Evolutionary conservation across 1,140 invertebrate species (phyloP).

Genomic region (Anoplolepis gracilipes): DNA sequence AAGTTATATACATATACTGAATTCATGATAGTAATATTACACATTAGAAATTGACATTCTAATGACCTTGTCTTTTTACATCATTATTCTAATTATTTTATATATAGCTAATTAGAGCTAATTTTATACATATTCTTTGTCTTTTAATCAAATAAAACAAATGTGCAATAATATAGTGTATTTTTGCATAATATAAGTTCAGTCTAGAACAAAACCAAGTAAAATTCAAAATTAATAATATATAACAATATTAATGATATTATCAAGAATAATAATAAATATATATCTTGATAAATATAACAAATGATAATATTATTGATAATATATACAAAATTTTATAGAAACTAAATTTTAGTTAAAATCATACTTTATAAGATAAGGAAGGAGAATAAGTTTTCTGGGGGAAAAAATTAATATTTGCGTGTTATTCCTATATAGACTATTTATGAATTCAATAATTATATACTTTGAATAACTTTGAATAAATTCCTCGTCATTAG

Average conservation of each 20-base stretch:
- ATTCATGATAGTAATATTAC: conserved; percentile 55
- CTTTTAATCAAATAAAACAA: conserved; percentile 12
- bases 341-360: conserved; percentile 19
- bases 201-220: neutral
- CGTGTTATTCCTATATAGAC: conserved; percentile 5
- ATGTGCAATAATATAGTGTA: conserved; percentile 36
- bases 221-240: neutral
- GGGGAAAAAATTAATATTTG: neutral
- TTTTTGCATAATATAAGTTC: conserved; percentile 23
- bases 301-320: too few relatives aligned
- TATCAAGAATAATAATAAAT: too few relatives aligned
- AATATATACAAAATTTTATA: conserved; percentile 5
- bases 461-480: conserved; percentile 61
- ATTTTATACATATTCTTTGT: neutral
- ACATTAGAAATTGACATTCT: neutral
- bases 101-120: conserved; percentile 24
- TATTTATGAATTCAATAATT: conserved; percentile 53
- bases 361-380: neutral
- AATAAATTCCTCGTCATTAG: conserved; percentile 66
- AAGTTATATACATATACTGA: conserved; percentile 56
- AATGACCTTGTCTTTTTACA: too few relatives aligned
- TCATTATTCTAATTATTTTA: conserved; percentile 54
- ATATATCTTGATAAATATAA: too few relatives aligned
- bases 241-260: too few relatives aligned
- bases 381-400: neutral